Base-by-base conservation (phyloP, 2,888 invertebrate genomes). In the Hofmannophila pseudospretella region DNA sequence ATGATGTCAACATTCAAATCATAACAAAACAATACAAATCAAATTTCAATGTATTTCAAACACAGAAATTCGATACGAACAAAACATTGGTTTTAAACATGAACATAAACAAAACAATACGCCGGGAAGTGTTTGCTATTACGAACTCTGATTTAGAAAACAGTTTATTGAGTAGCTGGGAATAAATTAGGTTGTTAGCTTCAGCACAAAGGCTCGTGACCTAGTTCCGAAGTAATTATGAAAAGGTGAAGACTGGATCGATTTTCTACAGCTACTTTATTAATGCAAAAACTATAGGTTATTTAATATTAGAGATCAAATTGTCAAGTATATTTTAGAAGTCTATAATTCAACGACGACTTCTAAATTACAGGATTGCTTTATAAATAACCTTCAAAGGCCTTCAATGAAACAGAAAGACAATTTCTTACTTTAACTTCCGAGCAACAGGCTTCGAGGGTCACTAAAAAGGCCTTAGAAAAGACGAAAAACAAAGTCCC, bases 231-330 rank as follows among this genome's bases (percentile, higher is more conserved):
- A 32, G 44, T 53, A 54, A 64, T 64, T 62, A 64, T 54, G 44
- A 54, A 58, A 58, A 58, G 49, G 51, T 55, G 56, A 54, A 58
- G 55, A 52, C 47, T 49, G 41, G 42, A 55, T 60, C 56, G 53
- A 54, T 54, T 57, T 45, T 44, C 39, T 49, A 38, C 44, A 41
- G 27, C 11, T 26, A 2, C 13, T 13, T 29, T 2, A 8, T 29
- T 3, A 14, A 13, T 7, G 27, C 26, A 11, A 27, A 11, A 30
- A 3, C 5, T 16, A 16, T 30, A 14, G n/a, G n/a, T 13, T 30
- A 30, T 30, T 14, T 2, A 30, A n/a, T n/a, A n/a, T n/a, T n/a
- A n/a, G n/a, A n/a, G n/a, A n/a, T n/a, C n/a, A n/a, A n/a, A n/a
- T n/a, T n/a, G n/a, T n/a, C n/a, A n/a, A n/a, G n/a, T n/a, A n/a